phyloP scores from a whole-genome alignment of 53 echinoderm and acorn worm species.

The Paracentrotus lividus region DNA sequence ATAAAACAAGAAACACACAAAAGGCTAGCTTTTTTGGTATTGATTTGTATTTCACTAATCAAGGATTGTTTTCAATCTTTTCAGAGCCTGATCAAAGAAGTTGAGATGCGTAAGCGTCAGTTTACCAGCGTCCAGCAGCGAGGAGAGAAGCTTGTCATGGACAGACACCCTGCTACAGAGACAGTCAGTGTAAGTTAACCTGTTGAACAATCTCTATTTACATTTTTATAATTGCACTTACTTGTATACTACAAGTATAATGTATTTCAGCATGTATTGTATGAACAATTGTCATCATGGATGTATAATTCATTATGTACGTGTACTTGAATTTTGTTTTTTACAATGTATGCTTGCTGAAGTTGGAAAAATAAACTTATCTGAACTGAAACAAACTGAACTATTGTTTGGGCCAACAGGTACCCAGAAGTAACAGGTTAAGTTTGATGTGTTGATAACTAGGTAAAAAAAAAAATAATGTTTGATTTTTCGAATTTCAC shows the following conservation, averaged over 20 bases:
- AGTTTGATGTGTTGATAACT: no score
- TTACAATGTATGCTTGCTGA: no score
- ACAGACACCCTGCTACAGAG: conserved; percentile 90
- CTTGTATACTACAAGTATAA: background rate
- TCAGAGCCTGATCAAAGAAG: conserved; percentile 88
- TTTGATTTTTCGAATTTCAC: no score
- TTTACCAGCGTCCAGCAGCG: conserved; percentile 89
- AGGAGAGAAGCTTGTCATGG: conserved; percentile 84
- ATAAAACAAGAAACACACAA: no score
- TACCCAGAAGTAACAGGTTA: no score
- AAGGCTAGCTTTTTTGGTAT: background rate
- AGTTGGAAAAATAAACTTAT: no score
- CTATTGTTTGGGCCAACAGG: no score
- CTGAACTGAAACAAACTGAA: no score
- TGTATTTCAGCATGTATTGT: background rate
- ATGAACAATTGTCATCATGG: background rate
- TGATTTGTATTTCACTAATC: background rate
- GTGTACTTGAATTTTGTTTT: no score
- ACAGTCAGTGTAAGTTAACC: conserved; percentile 77
- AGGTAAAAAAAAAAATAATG: no score
- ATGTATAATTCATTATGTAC: background rate
- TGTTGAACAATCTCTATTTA: no score
- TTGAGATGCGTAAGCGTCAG: conserved; percentile 90
- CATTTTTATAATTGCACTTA: no score
- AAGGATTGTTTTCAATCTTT: background rate